Percentiles rank a stretch among this genome's conserved stretches.
phyloP scores from a whole-genome alignment of 2,888 invertebrate genomes.

The Lymantria dispar region DNA sequence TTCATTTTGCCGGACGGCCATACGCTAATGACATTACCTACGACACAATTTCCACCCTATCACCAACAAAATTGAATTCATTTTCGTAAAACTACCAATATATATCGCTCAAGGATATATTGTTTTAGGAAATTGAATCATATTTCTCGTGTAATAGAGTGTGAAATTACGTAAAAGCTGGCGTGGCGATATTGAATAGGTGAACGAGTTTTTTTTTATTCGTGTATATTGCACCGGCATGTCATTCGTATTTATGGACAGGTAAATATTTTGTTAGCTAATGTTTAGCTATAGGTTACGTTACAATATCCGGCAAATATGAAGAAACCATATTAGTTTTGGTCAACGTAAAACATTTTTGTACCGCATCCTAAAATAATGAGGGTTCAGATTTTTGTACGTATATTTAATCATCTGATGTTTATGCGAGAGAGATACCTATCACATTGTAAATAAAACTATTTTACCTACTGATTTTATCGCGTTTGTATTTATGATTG shows the following conservation, averaged over 20 bases:
- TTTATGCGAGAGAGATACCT: no score
- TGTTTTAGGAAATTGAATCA: conserved; percentile 21
- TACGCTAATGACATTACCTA: conserved; percentile 48
- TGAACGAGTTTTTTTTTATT: conserved; percentile 58
- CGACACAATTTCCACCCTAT: conserved; percentile 37
- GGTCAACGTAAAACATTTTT: background rate
- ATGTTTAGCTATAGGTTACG: no score
- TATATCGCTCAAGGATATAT: conserved; percentile 4
- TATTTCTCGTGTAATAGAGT: background rate
- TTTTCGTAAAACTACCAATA: conserved; percentile 14
- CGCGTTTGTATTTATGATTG: no score
- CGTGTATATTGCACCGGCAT: conserved; percentile 62
- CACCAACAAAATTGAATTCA: conserved; percentile 7
- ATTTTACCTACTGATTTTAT: no score
- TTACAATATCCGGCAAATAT: background rate
- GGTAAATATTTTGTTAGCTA: conserved; percentile 47
- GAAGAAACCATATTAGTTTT: background rate
- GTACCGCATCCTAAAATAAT: no score
- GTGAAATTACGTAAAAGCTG: conserved; percentile 16
- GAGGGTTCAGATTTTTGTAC: no score
- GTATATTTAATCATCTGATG: no score
- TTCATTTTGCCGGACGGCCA: conserved; percentile 73
- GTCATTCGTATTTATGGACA: conserved; percentile 52
- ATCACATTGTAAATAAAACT: no score
- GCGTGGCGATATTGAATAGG: conserved; percentile 51